Conservation (phyloP, 2,113 vertebrate species). For the Syrrhaptes paradoxus region DNA sequence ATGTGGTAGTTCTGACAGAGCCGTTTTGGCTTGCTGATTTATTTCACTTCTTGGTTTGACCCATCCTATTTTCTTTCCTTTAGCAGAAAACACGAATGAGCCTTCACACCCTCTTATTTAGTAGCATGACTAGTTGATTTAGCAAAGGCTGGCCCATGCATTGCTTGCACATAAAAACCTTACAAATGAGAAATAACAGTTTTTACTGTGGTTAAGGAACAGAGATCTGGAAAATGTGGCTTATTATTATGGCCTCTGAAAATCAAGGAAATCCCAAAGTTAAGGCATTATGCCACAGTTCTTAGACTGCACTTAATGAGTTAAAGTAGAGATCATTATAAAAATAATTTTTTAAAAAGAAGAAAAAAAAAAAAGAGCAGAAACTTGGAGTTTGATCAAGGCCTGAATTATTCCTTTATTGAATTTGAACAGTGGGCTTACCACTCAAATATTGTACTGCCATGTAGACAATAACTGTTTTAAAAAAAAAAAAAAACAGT, state of each 20-base stretch:
- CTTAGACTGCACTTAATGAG: not conserved
- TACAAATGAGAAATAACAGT: not conserved
- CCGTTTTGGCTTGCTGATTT: slow-evolving; percentile 25
- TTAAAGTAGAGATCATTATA: not conserved
- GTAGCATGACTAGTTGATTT: not conserved
- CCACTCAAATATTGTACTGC: not conserved
- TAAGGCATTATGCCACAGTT: not conserved
- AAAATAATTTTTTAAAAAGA: not conserved
- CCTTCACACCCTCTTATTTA: not conserved
- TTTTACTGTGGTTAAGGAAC: not conserved
- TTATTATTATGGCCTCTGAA: not conserved
- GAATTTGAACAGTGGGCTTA: not conserved
- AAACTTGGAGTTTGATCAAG: not conserved
- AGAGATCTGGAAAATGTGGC: not conserved
- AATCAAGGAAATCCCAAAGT: not conserved
- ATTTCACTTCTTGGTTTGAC: not conserved
- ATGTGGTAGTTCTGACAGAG: not conserved
- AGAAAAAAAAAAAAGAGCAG: not conserved
- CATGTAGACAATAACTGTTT: not conserved
- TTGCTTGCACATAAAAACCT: not conserved
- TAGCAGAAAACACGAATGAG: not conserved
- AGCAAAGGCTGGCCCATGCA: not conserved
- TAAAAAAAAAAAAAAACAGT: not conserved
- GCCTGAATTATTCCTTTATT: not conserved
- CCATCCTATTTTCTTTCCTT: not conserved